Evolutionary conservation across 2,888 invertebrate genomes (phyloP), one percentile per base, ranked within the genome.

Genomic region (Octodonta nipae): DNA sequence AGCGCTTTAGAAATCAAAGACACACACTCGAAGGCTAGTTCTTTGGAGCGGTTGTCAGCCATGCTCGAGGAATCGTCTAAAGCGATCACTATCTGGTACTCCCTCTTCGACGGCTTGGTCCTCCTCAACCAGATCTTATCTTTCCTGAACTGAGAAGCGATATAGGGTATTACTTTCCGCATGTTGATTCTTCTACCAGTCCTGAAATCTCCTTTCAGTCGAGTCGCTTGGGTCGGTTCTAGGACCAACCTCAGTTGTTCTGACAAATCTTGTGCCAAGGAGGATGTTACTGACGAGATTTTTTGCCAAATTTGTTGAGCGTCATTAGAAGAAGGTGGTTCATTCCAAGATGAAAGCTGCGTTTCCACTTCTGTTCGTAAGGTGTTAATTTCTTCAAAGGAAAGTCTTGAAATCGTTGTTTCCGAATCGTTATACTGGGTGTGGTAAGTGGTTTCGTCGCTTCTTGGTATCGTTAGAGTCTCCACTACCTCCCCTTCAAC

Each of bases 61-160:
- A 88, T 88, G 51, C 80, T 80, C 6, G 78, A 76, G 0, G 96
- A 96, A 60, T 99, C 95, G 57, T 99, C 98, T 4, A 99, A 78
- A 0, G 98, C 96, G 26, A 99, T 69, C 12, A 92, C 78, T 29
- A 96, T 88, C 60, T 93, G 93, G 62, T 98, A 98, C 47, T 96
- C 85, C 28, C 98, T 70, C 54, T 91, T 88, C 1, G 88, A 89
- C 0, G 93, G 92, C 58, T 91, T 91, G 0, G 91, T 95, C 33
- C 98, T 69, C 8, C 96, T 70, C 51, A 99, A 57, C 98, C 98
- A 99, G 52, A 99, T 99, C 60, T 95, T 93, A 59, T 99, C 96
- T 60, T 98, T 98, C 26, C 96, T 75, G 65, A 95, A 99, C 61
- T 96, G 87, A 38, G 95, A 95, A 11, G 99, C 99, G 45, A 99